A percentile compares a stretch with the other conserved stretches of the same genome.
Evolutionary conservation across 2,888 invertebrate species (phyloP).

Genomic region (Acanthosepion lycidas): DNA sequence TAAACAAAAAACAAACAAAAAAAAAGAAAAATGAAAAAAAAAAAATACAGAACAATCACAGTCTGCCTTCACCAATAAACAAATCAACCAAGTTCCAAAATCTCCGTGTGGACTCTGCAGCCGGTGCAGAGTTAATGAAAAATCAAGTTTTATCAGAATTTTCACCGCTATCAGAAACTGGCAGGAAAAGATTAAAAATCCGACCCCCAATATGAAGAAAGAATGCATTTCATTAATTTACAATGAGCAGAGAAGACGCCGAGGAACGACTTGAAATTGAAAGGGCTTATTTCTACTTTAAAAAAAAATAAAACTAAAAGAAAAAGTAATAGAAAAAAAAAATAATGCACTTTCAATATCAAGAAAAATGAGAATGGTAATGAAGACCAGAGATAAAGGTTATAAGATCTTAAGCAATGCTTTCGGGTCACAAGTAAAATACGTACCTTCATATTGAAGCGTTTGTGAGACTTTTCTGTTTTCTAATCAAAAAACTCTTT

Average conservation of each 20-base stretch:
- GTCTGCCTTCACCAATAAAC: background rate
- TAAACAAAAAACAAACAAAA: too few relatives aligned
- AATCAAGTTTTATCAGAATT: background rate
- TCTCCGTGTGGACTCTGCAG: background rate
- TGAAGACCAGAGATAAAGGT: background rate
- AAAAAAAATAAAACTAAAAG: background rate
- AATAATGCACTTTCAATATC: background rate
- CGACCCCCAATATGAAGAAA: background rate
- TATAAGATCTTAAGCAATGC: background rate
- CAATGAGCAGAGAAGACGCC: background rate
- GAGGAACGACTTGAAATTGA: background rate
- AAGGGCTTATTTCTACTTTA: background rate
- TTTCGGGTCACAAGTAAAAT: background rate
- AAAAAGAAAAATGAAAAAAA: too few relatives aligned
- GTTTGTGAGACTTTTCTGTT: background rate
- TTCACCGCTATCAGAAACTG: background rate
- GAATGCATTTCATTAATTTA: constrained; percentile 22
- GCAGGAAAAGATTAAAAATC: background rate
- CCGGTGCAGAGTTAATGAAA: background rate
- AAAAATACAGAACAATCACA: background rate
- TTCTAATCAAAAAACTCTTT: background rate
- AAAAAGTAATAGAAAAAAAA: background rate
- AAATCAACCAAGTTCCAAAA: background rate
- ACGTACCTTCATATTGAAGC: background rate
- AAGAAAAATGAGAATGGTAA: background rate